Conservation (phyloP, 1,140 invertebrate species). For the Philotrypesis tridentata region DNA sequence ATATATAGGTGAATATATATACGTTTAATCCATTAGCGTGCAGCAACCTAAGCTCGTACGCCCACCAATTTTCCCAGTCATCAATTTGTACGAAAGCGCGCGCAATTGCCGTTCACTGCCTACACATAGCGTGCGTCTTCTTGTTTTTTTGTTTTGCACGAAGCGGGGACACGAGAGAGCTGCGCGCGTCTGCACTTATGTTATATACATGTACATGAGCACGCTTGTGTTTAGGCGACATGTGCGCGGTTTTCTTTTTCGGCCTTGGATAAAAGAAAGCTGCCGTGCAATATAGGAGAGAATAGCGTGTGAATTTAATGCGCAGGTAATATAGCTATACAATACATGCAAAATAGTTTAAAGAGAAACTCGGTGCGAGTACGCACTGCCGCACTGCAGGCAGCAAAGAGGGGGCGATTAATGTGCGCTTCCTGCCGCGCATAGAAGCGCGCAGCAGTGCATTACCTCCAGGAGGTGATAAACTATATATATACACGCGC, state of each 20-base stretch:
- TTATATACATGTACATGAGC: too few relatives aligned
- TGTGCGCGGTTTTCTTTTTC: not conserved
- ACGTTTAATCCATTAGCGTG: conserved; percentile 40
- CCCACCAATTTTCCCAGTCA: conserved; percentile 48
- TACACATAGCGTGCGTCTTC: not conserved
- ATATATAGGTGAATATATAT: not conserved
- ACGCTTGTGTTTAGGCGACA: not conserved
- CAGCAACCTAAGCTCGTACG: conserved; percentile 23
- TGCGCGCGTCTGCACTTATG: not conserved
- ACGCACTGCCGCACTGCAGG: too few relatives aligned
- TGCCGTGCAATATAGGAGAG: not conserved
- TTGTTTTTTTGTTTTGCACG: not conserved
- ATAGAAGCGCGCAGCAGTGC: not conserved
- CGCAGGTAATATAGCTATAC: too few relatives aligned
- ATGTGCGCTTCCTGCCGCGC: not conserved
- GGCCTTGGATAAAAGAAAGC: not conserved
- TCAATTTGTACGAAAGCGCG: conserved; percentile 35
- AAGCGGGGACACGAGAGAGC: too few relatives aligned
- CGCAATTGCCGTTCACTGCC: not conserved
- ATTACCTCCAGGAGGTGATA: conserved; percentile 22
- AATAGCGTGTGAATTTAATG: too few relatives aligned
- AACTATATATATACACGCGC: conserved; percentile 18
- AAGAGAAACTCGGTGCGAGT: too few relatives aligned
- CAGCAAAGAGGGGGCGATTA: not conserved
- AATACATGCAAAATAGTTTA: too few relatives aligned